Evolutionary conservation across 2,113 vertebrate species (phyloP).

Genomic region (Pluvianellus socialis): DNA sequence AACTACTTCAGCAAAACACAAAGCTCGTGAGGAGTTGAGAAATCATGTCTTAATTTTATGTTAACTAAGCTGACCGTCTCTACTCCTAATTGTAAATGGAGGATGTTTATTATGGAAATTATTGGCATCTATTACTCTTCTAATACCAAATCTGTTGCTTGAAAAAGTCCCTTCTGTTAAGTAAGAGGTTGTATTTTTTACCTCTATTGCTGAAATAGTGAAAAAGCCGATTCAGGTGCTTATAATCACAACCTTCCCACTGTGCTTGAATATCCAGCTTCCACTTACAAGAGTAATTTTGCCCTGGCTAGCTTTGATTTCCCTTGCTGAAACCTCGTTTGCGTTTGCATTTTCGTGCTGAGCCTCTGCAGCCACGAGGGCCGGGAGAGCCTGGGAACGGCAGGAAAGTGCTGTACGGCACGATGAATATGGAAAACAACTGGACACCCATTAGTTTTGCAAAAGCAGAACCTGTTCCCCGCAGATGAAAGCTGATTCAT

Average conservation of each 20-base stretch:
- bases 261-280: neutral
- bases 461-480: slow-evolving; percentile 39
- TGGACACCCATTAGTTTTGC: slow-evolving; percentile 13
- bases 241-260: neutral
- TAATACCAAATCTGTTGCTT: neutral
- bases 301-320: neutral
- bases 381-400: neutral
- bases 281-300: neutral
- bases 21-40: neutral
- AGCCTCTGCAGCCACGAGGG: neutral
- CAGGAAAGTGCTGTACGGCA: neutral
- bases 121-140: neutral
- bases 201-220: neutral
- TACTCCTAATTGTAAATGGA: neutral
- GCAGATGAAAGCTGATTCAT: slow-evolving; percentile 33
- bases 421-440: neutral
- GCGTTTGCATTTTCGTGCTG: neutral
- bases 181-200: neutral
- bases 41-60: slow-evolving; percentile 1
- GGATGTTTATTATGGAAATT: neutral
- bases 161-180: neutral
- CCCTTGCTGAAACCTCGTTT: neutral
- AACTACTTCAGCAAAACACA: neutral
- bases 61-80: neutral
- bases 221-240: neutral